These are phyloP conservation scores for Onchidella celtica DNA, from an alignment of 2,888 invertebrate genomes.

Conservation along the genomic window DNA sequence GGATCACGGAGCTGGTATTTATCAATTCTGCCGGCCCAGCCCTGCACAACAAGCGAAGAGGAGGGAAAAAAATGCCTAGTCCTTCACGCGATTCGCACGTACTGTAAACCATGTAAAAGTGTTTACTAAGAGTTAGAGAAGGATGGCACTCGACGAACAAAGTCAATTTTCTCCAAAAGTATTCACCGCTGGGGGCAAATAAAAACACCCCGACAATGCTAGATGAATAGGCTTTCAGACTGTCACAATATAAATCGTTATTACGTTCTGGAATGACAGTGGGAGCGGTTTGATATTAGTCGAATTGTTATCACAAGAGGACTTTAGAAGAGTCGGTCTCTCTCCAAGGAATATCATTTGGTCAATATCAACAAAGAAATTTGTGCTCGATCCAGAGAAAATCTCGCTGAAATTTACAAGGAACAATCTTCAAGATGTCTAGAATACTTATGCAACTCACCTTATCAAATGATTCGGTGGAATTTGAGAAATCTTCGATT, in stretches of 20 bases:
- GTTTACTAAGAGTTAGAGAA: not conserved
- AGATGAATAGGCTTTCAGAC: not conserved
- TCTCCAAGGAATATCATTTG: not conserved
- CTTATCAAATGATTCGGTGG: slow-evolving; percentile 12
- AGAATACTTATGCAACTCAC: slow-evolving; percentile 8
- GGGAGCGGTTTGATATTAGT: not conserved
- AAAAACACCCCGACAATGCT: not conserved
- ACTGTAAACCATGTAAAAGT: slow-evolving; percentile 6
- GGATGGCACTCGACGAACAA: not conserved
- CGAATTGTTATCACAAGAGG: not conserved
- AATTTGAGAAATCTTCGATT: not conserved
- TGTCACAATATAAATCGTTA: not conserved
- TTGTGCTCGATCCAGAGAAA: not conserved
- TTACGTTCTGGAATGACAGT: not conserved
- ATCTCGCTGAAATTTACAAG: not conserved
- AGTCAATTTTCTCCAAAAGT: not conserved
- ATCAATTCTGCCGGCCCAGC: not conserved
- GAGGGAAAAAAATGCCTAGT: not conserved
- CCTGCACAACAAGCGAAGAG: not conserved
- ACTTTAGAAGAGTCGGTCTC: no score
- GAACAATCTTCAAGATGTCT: not conserved
- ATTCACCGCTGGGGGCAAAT: not conserved
- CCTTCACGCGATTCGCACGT: slow-evolving; percentile 19
- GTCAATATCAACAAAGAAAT: slow-evolving; percentile 44
- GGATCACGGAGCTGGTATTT: no score